Evolutionary conservation across 1,140 invertebrate genomes (phyloP).

Genomic region (Charaxes varanes): DNA sequence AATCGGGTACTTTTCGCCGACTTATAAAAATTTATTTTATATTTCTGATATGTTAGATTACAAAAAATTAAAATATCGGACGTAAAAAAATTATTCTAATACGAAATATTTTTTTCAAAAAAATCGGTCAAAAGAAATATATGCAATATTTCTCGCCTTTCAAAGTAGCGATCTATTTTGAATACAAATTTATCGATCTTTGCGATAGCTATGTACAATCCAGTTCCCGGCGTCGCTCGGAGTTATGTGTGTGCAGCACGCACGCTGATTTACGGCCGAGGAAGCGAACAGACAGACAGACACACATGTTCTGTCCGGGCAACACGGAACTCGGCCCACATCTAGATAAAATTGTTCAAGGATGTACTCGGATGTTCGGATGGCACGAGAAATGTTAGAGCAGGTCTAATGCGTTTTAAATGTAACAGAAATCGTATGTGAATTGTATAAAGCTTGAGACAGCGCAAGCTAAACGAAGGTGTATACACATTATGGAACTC

Average conservation of each 20-base stretch:
- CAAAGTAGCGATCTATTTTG: slow-evolving; percentile 10
- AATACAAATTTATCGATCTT: slow-evolving; percentile 14
- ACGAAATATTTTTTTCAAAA: too few relatives aligned
- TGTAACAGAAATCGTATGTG: too few relatives aligned
- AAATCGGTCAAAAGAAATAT: too few relatives aligned
- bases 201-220: slow-evolving; percentile 13
- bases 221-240: slow-evolving; percentile 2
- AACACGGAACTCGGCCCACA: slow-evolving; percentile 1
- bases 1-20: too few relatives aligned
- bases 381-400: too few relatives aligned
- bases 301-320: slow-evolving; percentile 3
- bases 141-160: background rate
- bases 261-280: slow-evolving; percentile 11
- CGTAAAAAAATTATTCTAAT: background rate
- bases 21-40: background rate
- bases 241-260: slow-evolving; percentile 11
- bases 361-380: too few relatives aligned
- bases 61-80: background rate
- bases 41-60: background rate
- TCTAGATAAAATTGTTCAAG: slow-evolving; percentile 6
- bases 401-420: too few relatives aligned
- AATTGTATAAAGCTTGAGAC: too few relatives aligned
- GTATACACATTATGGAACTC: too few relatives aligned
- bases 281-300: slow-evolving; percentile 7
- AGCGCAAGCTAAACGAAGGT: too few relatives aligned